These are phyloP conservation scores for Nyctalus aviator DNA, from an alignment of 2,797 vertebrate genomes.

Conservation along the genomic window DNA sequence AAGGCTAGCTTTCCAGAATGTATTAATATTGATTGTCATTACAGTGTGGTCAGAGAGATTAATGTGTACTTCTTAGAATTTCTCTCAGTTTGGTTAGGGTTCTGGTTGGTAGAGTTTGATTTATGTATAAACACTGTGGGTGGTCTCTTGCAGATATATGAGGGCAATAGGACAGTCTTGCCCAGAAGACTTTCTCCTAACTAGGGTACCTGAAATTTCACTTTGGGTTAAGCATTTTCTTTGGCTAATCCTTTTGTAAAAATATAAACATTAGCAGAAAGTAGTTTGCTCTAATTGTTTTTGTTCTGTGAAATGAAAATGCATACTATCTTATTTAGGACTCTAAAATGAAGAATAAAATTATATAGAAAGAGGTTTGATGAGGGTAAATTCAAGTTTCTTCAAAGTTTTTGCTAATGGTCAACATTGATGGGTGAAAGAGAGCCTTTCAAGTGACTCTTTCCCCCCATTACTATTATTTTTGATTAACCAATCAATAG, in stretches of 20 bases:
- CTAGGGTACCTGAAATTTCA: not conserved
- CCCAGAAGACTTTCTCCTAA: not conserved
- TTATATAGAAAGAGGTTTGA: not conserved
- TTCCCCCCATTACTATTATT: not conserved
- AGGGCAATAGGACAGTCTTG: not conserved
- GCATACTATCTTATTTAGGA: not conserved
- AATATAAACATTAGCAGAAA: constrained; percentile 1
- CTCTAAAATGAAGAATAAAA: constrained; percentile 23
- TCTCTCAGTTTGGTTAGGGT: constrained; percentile 16
- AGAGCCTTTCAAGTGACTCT: not conserved
- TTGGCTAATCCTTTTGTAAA: constrained; percentile 50
- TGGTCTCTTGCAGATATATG: not conserved
- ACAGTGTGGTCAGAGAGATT: not conserved
- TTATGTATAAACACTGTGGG: not conserved
- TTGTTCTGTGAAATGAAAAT: constrained; percentile 2
- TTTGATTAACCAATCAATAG: not conserved
- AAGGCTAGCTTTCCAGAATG: constrained; percentile 10
- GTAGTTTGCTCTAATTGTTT: constrained; percentile 9
- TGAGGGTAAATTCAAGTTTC: not conserved
- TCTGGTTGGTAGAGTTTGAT: constrained; percentile 40
- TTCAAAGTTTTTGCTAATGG: constrained; percentile 11
- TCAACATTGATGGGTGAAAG: not conserved
- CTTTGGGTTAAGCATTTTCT: constrained; percentile 40
- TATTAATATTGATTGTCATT: constrained; percentile 5
- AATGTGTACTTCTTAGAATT: constrained; percentile 1